phyloP scores from a whole-genome alignment of 2,113 vertebrate species.

The Microcebus tavaratra region DNA sequence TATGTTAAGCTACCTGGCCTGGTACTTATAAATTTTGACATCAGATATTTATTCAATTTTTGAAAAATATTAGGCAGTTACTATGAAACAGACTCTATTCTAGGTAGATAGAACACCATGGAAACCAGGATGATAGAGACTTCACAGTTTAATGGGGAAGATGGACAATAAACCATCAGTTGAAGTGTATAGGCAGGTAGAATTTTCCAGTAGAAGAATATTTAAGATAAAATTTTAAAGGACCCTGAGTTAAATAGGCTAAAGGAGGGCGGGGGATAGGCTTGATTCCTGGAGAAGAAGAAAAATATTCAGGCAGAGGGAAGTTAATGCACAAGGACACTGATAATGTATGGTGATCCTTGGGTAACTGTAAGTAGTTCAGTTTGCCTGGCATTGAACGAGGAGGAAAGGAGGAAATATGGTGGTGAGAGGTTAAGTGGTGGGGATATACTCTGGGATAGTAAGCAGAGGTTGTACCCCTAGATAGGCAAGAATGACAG shows the following conservation, averaged over 20 bases:
- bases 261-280: neutral
- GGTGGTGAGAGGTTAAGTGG: neutral
- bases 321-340: neutral
- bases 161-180: neutral
- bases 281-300: neutral
- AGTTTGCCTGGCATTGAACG: neutral
- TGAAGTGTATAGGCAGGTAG: neutral
- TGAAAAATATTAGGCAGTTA: neutral
- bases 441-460: neutral
- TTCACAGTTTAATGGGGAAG: neutral
- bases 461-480: neutral
- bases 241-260: neutral
- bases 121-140: neutral
- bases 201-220: neutral
- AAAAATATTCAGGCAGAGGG: neutral
- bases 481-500: neutral
- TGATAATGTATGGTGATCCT: neutral
- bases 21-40: neutral
- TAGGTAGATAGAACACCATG: neutral
- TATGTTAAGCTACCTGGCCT: neutral
- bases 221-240: neutral
- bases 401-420: neutral
- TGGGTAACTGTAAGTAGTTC: neutral
- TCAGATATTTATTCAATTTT: neutral
- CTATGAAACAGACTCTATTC: neutral